Evolutionary conservation across 2,113 vertebrate genomes (phyloP), one percentile per base, ranked within the genome.

Genomic region (Apodemus sylvaticus): DNA sequence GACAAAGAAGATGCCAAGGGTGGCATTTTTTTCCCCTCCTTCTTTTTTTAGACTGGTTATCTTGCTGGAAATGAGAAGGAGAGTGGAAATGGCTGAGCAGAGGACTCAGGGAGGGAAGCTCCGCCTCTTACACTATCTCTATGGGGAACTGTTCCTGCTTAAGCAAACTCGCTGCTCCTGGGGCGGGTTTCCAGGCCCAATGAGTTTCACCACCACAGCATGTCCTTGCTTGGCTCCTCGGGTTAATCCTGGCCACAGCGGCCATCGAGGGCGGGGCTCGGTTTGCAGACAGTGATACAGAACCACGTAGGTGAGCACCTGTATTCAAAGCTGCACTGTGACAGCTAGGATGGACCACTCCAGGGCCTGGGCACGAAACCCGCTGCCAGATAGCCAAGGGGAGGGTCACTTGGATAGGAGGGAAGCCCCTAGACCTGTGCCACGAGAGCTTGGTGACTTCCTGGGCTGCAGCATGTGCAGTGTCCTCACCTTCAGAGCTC

Each of bases 391-490:
- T 0, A 14, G 22, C 76, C 26, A 4, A 5, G 64, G 5, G 1
- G 5, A 26, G 31, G 70, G 34, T 10, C 0, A 12, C 0, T 0
- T 4, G 7, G 4, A 14, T 1, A 12, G 17, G n/a, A 7, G 0
- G 26, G 13, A 29, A 58, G 66, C 29, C 81, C 53, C 20, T 5
- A n/a, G 39, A 66, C 51, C 3, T 7, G 26, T 9, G 53, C 3
- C 26, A 0, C 3, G 4, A 20, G 48, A 64, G 55, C 24, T 13
- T 6, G 13, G 29, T 55, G 51, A 83, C 48, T 77, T 64, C 60
- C 24, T 2, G 16, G 20, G 22, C 64, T n/a, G n/a, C n/a, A n/a
- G n/a, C n/a, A n/a, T 66, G 29, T 0, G 0, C 7, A 53, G 1
- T 0, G 10, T 62, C 60, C 42, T 74, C 1, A 26, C 22, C 14